phyloP scores from a whole-genome alignment of 2,113 vertebrate genomes.

The Corynorhinus townsendii region DNA sequence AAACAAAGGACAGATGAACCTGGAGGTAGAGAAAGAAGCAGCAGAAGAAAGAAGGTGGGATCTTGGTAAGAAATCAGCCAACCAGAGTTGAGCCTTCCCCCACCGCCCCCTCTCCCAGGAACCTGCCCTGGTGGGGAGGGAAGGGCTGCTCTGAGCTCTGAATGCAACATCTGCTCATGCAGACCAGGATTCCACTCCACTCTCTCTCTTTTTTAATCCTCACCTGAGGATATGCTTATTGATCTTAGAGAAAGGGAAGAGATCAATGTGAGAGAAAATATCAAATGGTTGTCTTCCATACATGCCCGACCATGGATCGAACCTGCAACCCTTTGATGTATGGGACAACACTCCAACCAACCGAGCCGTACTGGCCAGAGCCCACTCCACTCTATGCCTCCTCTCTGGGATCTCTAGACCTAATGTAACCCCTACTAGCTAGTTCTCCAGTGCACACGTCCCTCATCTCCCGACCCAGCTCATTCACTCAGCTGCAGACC shows the following conservation, averaged over 20 bases:
- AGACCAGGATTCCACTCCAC: too few relatives aligned
- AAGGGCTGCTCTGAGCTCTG: background rate
- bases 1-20: constrained; percentile 92
- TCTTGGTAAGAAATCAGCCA: background rate
- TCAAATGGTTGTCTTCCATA: background rate
- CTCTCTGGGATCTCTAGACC: background rate
- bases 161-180: rapidly evolving
- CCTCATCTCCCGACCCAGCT: background rate
- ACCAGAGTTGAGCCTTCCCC: background rate
- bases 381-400: background rate
- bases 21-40: constrained; percentile 62
- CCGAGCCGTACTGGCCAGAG: background rate
- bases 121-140: background rate
- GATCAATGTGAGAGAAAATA: background rate
- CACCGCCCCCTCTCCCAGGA: background rate
- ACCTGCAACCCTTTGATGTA: background rate
- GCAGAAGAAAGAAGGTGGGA: background rate
- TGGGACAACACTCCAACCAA: background rate
- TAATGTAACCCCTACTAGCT: rapidly evolving
- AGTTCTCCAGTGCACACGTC: rapidly evolving
- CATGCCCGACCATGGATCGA: background rate
- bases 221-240: background rate
- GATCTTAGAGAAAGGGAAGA: background rate
- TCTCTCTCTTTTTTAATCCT: background rate
- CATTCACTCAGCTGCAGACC: background rate